Percentiles rank a stretch among this genome's conserved stretches.
phyloP scores from a whole-genome alignment of 1,140 invertebrate species.

The Sipha flava region DNA sequence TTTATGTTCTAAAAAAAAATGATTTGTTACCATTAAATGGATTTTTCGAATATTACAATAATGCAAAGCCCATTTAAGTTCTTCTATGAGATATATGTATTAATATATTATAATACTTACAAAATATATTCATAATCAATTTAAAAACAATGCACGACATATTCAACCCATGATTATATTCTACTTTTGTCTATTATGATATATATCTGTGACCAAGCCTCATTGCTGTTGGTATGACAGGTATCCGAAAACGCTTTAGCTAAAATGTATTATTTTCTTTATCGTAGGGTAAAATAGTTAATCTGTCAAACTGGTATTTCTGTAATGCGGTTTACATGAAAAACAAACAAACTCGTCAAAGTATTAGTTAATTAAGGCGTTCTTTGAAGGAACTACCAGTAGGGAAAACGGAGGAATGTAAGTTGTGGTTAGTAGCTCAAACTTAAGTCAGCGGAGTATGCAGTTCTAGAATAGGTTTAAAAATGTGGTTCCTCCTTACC shows the following conservation, averaged over 20 bases:
- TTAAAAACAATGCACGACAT: neutral
- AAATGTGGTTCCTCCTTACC: neutral
- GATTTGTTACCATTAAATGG: no score
- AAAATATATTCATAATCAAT: neutral
- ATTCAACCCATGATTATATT: neutral
- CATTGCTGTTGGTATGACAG: neutral
- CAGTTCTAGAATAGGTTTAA: neutral
- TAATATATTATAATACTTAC: neutral
- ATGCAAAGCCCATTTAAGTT: no score
- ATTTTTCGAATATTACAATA: no score
- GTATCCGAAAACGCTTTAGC: no score
- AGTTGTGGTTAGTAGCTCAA: neutral
- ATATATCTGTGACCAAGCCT: neutral
- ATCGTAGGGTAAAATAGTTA: neutral
- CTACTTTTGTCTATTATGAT: neutral
- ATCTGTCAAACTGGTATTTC: neutral
- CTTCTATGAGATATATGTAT: no score
- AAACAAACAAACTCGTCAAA: neutral
- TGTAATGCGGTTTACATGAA: neutral
- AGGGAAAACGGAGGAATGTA: neutral
- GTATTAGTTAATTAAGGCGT: conserved; percentile 4
- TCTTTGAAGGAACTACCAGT: neutral
- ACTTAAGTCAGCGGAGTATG: neutral
- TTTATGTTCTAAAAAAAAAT: no score
- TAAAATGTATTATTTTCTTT: neutral